phyloP scores from a whole-genome alignment of 2,113 vertebrate species.

The Carlito syrichta region DNA sequence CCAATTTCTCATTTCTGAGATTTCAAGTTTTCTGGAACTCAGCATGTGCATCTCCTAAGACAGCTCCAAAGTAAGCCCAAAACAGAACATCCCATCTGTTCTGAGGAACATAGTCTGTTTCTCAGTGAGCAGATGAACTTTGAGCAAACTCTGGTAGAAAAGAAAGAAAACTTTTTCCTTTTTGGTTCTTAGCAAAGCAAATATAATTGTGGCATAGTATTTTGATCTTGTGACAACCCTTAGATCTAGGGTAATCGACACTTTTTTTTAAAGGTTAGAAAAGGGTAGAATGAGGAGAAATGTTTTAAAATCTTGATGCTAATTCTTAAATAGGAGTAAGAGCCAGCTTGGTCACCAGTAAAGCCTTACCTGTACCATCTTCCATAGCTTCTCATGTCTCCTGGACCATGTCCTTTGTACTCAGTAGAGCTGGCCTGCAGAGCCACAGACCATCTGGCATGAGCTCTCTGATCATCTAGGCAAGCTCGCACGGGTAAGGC shows the following conservation, averaged over 20 bases:
- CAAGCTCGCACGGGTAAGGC: background rate
- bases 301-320: background rate
- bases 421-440: background rate
- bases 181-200: slow-evolving; percentile 45
- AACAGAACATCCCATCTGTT: background rate
- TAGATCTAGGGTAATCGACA: background rate
- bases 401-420: background rate
- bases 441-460: background rate
- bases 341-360: background rate
- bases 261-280: background rate
- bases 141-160: background rate
- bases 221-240: slow-evolving; percentile 31
- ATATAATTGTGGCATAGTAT: slow-evolving; percentile 4
- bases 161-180: background rate
- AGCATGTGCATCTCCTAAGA: background rate
- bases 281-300: background rate
- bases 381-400: background rate
- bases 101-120: background rate
- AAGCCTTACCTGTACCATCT: background rate
- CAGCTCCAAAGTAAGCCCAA: background rate
- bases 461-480: background rate
- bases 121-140: background rate
- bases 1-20: slow-evolving; percentile 18
- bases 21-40: slow-evolving; percentile 11
- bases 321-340: background rate